These are phyloP conservation scores for Lithophane ornitopus DNA, from an alignment of 2,888 invertebrate genomes.

Conservation along the genomic window DNA sequence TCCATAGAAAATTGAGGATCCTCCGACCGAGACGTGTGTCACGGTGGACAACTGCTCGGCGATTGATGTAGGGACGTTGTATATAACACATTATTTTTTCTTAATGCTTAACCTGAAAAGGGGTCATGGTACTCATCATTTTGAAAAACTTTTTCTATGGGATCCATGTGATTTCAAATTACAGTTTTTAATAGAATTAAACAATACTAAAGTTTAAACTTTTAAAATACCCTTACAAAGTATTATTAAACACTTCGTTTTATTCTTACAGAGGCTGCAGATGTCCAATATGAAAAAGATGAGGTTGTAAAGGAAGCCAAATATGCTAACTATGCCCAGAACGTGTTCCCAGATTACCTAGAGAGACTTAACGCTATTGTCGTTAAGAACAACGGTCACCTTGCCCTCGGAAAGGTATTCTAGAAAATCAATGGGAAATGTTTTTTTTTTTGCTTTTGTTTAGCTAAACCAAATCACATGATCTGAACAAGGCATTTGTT, in stretches of 20 bases:
- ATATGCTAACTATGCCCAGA: constrained; percentile 61
- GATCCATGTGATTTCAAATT: no score
- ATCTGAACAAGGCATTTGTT: background rate
- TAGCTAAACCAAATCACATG: background rate
- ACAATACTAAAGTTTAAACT: background rate
- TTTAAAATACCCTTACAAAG: background rate
- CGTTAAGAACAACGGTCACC: constrained; percentile 69
- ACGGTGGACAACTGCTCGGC: no score
- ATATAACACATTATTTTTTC: no score
- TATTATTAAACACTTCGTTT: background rate
- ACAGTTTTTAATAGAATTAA: background rate
- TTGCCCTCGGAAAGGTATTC: constrained; percentile 71
- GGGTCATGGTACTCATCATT: no score
- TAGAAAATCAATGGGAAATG: background rate
- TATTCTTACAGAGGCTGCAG: constrained; percentile 58
- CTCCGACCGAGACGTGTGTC: no score
- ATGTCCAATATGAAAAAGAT: constrained; percentile 62
- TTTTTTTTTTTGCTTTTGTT: background rate
- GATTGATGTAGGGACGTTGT: no score
- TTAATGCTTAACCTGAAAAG: no score
- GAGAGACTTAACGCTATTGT: constrained; percentile 68
- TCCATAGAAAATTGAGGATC: no score
- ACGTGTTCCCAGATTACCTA: constrained; percentile 66
- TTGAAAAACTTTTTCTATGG: no score
- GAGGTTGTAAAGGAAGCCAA: constrained; percentile 62